Evolutionary conservation across 2,113 vertebrate species (phyloP), one percentile per base, ranked within the genome.

Genomic region (Helogale parvula): DNA sequence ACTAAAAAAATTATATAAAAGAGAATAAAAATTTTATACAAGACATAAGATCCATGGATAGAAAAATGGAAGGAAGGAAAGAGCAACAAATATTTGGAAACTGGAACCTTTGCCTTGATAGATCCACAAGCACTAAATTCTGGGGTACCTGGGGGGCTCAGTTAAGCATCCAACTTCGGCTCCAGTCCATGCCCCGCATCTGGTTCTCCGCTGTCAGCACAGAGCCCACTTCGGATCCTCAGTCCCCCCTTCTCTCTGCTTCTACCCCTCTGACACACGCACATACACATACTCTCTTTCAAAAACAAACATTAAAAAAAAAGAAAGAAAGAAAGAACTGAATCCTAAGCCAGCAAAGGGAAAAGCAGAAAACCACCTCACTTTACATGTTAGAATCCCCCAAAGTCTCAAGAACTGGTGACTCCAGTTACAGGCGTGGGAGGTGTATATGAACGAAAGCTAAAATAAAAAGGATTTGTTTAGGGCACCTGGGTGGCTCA

Each of bases 301-400:
- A 25, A 60, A 60, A 60, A 60, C 17, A 54, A 17, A 17, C 52
- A 54, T 54, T 54, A 23, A 23, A 60, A 60, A 60, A 21, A 7
- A 21, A 21, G 16, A 54, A 57, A 54, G 15, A 52, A 52, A 41
- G 41, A 57, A 88, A 31, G 27, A 92, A 83, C 10, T 77, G 16
- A 96, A 88, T 85, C 71, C 76, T 88, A 76, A 94, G n/a, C 27
- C 27, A 50, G n/a, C 15, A 96, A 60, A 29, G 35, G 82, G 71
- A 79, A 79, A 92, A 41, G 68, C 38, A 95, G 71, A 93, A 92
- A 71, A 89, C 10, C 63, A 93, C 83, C 29, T 9, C n/a, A 77
- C 79, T 77, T 88, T 84, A 65, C 21, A 92, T 41, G 35, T 8
- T 13, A 27, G 41, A 94, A 95, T 82, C 41, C 66, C 50, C 60